Evolutionary conservation across 2,888 invertebrate species (phyloP).

Genomic region (Morpho achilles): DNA sequence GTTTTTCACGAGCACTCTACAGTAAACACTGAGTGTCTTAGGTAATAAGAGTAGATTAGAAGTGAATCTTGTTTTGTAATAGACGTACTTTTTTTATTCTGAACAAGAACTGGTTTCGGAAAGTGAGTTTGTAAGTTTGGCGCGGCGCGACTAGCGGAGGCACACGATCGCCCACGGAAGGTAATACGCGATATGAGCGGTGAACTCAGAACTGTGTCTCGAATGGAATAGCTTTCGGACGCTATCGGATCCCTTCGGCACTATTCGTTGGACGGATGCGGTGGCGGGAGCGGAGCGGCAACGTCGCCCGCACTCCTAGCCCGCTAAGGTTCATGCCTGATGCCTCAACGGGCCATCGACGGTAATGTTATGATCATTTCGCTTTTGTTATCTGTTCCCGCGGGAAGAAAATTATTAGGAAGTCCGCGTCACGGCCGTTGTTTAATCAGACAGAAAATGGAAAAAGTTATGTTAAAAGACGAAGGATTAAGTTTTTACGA

Average conservation of each 20-base stretch:
- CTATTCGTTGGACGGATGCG: constrained; percentile 25
- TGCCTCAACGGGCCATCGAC: constrained; percentile 42
- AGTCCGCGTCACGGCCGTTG: constrained; percentile 8
- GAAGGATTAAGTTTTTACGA: too few relatives aligned
- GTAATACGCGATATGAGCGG: constrained; percentile 52
- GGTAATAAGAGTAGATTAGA: constrained; percentile 24
- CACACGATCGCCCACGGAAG: constrained; percentile 52
- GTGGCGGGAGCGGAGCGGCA: constrained; percentile 48
- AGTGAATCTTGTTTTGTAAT: constrained; percentile 44
- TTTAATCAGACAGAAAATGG: constrained; percentile 5
- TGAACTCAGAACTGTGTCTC: constrained; percentile 25
- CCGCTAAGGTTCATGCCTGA: constrained; percentile 35
- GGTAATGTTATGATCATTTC: constrained; percentile 57
- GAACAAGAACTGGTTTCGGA: constrained; percentile 52
- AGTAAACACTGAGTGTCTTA: constrained; percentile 36
- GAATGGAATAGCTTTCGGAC: constrained; percentile 10
- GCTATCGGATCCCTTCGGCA: constrained; percentile 15
- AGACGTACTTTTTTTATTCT: constrained; percentile 38
- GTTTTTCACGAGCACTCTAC: constrained; percentile 40
- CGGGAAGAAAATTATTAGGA: constrained; percentile 40
- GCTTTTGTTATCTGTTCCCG: constrained; percentile 56
- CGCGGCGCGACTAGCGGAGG: constrained; percentile 39
- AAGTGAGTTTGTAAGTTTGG: constrained; percentile 66
- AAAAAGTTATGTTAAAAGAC: constrained; percentile 1
- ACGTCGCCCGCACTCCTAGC: constrained; percentile 48